Evolutionary conservation across 2,113 vertebrate species (phyloP).

Genomic region (Danionella cerebrum): DNA sequence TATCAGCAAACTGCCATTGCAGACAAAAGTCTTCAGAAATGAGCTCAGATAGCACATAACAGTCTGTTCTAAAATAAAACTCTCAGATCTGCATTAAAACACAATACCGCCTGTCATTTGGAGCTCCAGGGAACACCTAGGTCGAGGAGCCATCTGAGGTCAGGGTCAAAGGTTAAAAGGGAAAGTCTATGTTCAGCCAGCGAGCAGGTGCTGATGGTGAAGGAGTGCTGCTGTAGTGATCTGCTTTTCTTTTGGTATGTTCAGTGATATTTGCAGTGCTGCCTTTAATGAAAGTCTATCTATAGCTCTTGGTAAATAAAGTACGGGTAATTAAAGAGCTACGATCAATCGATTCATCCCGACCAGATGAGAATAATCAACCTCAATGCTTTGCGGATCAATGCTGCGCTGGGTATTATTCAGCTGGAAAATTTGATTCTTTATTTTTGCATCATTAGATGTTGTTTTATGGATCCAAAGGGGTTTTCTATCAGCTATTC

Average conservation of each 20-base stretch:
- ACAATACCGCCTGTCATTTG: background rate
- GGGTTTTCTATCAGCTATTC: too few species aligned
- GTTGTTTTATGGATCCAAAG: too few species aligned
- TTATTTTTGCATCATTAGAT: too few species aligned
- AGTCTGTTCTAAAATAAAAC: slow-evolving; percentile 11
- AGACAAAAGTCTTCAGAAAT: slow-evolving; percentile 4
- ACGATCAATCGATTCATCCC: slow-evolving; percentile 10
- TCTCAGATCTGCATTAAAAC: slow-evolving; percentile 18
- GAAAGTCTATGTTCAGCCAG: slow-evolving; percentile 1
- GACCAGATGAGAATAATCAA: slow-evolving; percentile 7
- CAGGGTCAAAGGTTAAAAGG: slow-evolving; percentile 26
- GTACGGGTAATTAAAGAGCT: background rate
- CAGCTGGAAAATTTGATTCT: too few species aligned
- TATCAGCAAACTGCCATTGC: slow-evolving; percentile 12
- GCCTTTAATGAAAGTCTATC: slow-evolving; percentile 1
- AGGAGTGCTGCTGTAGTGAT: background rate
- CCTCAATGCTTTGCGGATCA: slow-evolving; percentile 11
- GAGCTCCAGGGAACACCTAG: background rate
- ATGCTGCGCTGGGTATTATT: slow-evolving; percentile 3
- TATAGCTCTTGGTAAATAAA: background rate
- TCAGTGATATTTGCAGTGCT: background rate
- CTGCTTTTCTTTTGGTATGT: background rate
- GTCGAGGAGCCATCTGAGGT: slow-evolving; percentile 1
- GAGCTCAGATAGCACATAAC: slow-evolving; percentile 1
- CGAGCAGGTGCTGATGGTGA: slow-evolving; percentile 20